Conservation (phyloP, 2,888 invertebrate species). For the Cephus pulcher region DNA sequence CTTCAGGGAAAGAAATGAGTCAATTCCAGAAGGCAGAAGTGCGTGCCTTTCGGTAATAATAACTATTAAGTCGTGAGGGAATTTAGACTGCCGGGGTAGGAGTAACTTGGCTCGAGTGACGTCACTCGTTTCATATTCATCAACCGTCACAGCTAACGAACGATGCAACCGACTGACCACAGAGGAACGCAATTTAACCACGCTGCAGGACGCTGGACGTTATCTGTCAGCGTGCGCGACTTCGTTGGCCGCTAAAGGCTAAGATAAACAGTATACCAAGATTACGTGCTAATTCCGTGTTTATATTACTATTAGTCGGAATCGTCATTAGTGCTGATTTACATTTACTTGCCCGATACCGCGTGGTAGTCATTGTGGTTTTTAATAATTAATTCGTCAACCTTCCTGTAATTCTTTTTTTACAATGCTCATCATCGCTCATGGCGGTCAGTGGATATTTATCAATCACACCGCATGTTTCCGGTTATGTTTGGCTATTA, state of each 20-base stretch:
- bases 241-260: neutral
- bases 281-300: neutral
- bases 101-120: slow-evolving; percentile 42
- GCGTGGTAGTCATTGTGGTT: neutral
- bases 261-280: neutral
- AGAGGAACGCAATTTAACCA: neutral
- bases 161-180: neutral
- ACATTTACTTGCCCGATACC: neutral
- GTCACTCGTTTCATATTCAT: slow-evolving; percentile 40
- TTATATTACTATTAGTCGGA: neutral
- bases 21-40: slow-evolving; percentile 45
- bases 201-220: neutral
- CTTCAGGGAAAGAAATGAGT: neutral
- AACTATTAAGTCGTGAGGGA: slow-evolving; percentile 62
- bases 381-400: neutral
- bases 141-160: slow-evolving; percentile 6
- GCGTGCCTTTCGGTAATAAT: slow-evolving; percentile 60
- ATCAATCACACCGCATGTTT: neutral
- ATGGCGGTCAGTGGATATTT: neutral
- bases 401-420: neutral
- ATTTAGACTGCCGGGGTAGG: slow-evolving; percentile 27
- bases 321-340: neutral
- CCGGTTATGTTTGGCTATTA: neutral
- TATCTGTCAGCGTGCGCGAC: neutral
- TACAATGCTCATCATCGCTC: neutral